Evolutionary conservation across 1,140 invertebrate genomes (phyloP), one percentile per base, ranked within the genome.

Genomic region (Drosophila repletoides): DNA sequence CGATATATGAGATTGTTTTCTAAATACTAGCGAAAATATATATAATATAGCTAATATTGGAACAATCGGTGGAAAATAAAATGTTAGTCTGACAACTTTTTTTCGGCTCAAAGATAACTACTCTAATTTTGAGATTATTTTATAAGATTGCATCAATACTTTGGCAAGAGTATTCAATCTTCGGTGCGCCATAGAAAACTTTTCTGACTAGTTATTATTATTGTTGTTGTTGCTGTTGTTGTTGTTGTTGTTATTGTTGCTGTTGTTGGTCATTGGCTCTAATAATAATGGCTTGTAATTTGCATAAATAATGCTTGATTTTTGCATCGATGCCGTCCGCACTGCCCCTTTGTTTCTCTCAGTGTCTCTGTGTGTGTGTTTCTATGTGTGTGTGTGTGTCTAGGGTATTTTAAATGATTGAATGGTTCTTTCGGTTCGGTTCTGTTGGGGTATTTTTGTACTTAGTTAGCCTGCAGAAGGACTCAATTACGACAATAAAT

Each of bases 251-350:
- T 19, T 56, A 28, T 5, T 7, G 15, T 40, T 52, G 14, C 43
- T 51, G 52, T 41, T 59, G 71, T 48, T 64, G 61, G 66, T 56
- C 59, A 63, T 68, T 63, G 80, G 70, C 75, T 84, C 76, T 79
- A 84, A 84, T 84, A 84, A 84, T 79, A 84, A 86, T 84, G 79
- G 74, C 15, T 68, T 86, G 79, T 75, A 86, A 84, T 84, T 86
- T 84, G 80, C 79, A 84, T 84, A 84, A 79, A 84, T 84, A 83
- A 83, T 83, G 80, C 58, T 64, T 75, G 71, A 79, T 84, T 86
- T 72, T 75, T 77, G 65, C 74, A 74, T 64, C 60, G 71, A 65
- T 70, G 70, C 36, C 51, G 49, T 60, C n/a, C 29, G 15, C 45
- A 12, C 14, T 38, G 22, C 6, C 21, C 21, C 22, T 15, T 10